Conservation (phyloP, 2,113 vertebrate genomes). For the Epinephelus cyanopodus region DNA sequence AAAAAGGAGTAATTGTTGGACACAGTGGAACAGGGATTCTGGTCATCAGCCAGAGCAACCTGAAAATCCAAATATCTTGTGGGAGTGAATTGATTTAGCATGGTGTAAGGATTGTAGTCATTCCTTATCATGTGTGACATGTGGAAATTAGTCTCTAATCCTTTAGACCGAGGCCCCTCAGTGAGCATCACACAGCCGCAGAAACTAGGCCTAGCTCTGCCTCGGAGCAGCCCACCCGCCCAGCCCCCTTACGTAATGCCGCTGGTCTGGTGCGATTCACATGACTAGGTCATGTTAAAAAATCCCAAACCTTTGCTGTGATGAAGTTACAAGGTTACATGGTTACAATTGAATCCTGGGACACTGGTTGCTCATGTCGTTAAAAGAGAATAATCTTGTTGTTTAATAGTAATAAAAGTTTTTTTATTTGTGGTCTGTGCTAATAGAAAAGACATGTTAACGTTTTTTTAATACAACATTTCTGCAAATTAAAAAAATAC, state of each 20-base stretch:
- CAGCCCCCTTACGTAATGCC: constrained; percentile 78
- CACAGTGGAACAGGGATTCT: constrained; percentile 3
- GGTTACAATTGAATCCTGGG: constrained; percentile 52
- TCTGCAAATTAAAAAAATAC: not conserved
- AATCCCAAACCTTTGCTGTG: constrained; percentile 62
- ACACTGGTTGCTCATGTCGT: constrained; percentile 18
- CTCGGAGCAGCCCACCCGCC: constrained; percentile 51
- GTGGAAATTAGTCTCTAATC: constrained; percentile 67
- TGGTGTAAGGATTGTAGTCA: constrained; percentile 43
- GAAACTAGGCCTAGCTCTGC: constrained; percentile 52
- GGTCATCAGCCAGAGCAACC: constrained; percentile 7
- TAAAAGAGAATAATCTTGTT: not conserved
- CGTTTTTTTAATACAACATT: not conserved
- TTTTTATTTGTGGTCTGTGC: not conserved
- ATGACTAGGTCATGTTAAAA: constrained; percentile 79
- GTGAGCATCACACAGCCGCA: constrained; percentile 40
- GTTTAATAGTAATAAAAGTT: not conserved
- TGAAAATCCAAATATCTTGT: constrained; percentile 45
- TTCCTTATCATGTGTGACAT: constrained; percentile 59
- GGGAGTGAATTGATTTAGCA: constrained; percentile 43
- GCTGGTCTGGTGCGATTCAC: constrained; percentile 83
- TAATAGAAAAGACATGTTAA: not conserved
- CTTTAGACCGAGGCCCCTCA: constrained; percentile 49
- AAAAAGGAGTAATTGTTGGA: constrained; percentile 2
- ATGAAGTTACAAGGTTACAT: constrained; percentile 63